A percentile compares a stretch with the other conserved stretches of the same genome.
Evolutionary conservation across 2,888 invertebrate genomes (phyloP).

Genomic region (Monopis laevigella): DNA sequence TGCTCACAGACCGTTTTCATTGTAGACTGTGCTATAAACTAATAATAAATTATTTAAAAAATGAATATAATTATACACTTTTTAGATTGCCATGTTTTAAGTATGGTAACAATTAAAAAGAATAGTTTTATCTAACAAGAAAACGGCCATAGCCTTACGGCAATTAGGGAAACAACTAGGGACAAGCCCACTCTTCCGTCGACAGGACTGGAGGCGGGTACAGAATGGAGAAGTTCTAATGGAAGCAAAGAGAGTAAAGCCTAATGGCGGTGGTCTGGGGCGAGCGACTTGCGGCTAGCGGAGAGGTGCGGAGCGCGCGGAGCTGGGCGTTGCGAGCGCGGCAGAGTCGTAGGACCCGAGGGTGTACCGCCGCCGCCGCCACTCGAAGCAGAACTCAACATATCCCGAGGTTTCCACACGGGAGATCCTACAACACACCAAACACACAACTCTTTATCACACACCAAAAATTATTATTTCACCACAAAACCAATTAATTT

Average conservation of each 20-base stretch:
- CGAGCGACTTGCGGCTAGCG: slow-evolving; percentile 64
- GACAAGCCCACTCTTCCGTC: too few relatives aligned
- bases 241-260: slow-evolving; percentile 11
- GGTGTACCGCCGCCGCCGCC: slow-evolving; percentile 28
- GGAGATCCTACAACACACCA: slow-evolving; percentile 91
- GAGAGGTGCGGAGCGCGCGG: slow-evolving; percentile 55
- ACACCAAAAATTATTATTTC: slow-evolving; percentile 25
- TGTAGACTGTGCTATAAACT: too few relatives aligned
- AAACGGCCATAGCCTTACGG: too few relatives aligned
- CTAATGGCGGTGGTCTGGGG: slow-evolving; percentile 59
- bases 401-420: slow-evolving; percentile 98
- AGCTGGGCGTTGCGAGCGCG: slow-evolving; percentile 39
- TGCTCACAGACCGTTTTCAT: too few relatives aligned
- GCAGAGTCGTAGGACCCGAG: slow-evolving; percentile 29
- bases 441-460: slow-evolving; percentile 64
- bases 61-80: too few relatives aligned
- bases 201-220: too few relatives aligned
- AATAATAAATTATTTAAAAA: too few relatives aligned
- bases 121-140: too few relatives aligned
- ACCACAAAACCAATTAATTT: neutral
- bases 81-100: too few relatives aligned
- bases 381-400: slow-evolving; percentile 66
- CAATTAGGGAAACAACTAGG: too few relatives aligned
- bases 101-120: too few relatives aligned
- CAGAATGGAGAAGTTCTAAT: too few relatives aligned